Evolutionary conservation across 2,888 invertebrate genomes (phyloP).

Genomic region (Cordilura impudica): DNA sequence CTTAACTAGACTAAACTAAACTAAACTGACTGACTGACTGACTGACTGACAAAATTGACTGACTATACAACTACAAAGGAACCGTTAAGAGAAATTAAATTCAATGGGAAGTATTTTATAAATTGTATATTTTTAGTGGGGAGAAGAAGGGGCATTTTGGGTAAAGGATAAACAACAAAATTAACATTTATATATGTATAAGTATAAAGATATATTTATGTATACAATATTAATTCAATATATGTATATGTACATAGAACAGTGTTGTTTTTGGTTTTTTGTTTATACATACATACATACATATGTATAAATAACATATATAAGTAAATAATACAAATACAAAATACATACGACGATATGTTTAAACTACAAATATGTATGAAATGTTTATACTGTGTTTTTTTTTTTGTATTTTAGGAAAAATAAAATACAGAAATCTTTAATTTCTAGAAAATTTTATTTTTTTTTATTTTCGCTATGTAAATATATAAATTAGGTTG

Average conservation of each 20-base stretch:
- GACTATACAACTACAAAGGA: constrained; percentile 49
- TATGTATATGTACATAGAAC: constrained; percentile 17
- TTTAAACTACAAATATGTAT: constrained; percentile 29
- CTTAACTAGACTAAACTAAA: constrained; percentile 42
- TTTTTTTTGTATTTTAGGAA: not conserved
- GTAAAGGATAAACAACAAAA: constrained; percentile 4
- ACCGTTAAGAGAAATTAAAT: not conserved
- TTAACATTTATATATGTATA: not conserved
- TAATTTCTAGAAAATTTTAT: not conserved
- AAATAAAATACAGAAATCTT: not conserved
- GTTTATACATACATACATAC: not conserved
- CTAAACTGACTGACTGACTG: too few relatives aligned
- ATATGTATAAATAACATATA: not conserved
- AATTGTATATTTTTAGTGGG: not conserved
- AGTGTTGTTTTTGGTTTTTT: not conserved
- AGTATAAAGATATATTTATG: not conserved
- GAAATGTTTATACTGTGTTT: constrained; percentile 2
- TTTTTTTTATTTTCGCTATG: not conserved
- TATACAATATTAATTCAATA: constrained; percentile 14
- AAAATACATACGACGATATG: constrained; percentile 24
- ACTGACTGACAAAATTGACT: too few relatives aligned
- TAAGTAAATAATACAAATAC: constrained; percentile 25
- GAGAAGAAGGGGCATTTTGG: not conserved
- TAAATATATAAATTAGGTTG: not conserved
- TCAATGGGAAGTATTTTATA: not conserved